Evolutionary conservation across 2,888 invertebrate genomes (phyloP).

Genomic region (Cephus pulcher): DNA sequence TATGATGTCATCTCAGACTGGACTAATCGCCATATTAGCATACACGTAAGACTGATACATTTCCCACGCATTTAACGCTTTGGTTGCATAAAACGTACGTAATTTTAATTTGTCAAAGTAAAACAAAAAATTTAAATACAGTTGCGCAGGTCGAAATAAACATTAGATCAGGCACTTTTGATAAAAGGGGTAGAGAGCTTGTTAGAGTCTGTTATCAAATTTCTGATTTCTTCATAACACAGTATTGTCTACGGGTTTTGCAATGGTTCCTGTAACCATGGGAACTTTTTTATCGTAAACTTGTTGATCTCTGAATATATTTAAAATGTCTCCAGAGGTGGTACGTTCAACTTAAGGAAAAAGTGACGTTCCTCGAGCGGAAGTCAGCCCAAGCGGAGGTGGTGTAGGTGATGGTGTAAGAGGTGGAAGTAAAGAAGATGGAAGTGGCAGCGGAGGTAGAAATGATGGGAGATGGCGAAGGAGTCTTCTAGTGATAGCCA

Average conservation of each 20-base stretch:
- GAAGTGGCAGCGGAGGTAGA: not conserved
- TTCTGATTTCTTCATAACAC: not conserved
- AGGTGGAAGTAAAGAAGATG: not conserved
- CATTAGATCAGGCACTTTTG: not conserved
- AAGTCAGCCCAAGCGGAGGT: not conserved
- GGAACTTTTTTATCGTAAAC: not conserved
- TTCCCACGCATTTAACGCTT: not conserved
- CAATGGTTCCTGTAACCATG: not conserved
- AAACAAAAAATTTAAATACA: not conserved
- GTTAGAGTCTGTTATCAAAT: not conserved
- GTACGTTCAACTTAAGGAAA: not conserved
- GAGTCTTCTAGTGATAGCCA: conserved; percentile 3
- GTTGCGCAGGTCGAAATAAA: not conserved
- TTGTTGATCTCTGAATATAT: not conserved
- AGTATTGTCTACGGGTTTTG: not conserved
- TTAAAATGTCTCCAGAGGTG: not conserved
- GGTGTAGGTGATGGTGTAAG: not conserved
- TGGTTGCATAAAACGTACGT: not conserved
- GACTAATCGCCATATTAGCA: not conserved
- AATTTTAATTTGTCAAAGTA: not conserved
- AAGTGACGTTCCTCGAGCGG: not conserved
- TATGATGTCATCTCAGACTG: not conserved
- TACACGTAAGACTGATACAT: not conserved
- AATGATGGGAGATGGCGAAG: not conserved
- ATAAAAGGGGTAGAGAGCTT: not conserved